Percentiles rank a stretch among this genome's conserved stretches.
These are phyloP conservation scores for Coremacera marginata DNA, from an alignment of 2,888 invertebrate species.

Conservation along the genomic window DNA sequence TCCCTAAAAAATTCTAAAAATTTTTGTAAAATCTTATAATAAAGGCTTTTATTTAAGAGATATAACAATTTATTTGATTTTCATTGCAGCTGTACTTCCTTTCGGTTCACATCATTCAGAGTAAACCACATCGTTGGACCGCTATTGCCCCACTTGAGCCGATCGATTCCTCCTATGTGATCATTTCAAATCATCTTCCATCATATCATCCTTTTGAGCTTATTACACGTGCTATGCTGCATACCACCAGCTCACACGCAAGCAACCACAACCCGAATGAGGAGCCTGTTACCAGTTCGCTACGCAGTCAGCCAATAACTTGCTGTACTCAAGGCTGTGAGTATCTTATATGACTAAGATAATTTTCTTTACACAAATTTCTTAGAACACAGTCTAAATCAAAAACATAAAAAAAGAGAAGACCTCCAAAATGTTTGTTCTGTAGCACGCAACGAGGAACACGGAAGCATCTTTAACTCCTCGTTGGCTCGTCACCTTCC, in stretches of 20 bases:
- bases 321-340: slow-evolving; percentile 69
- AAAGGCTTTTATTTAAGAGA: too few species aligned
- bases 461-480: too few species aligned
- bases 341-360: slow-evolving; percentile 41
- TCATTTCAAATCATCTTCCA: slow-evolving; percentile 63
- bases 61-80: background rate
- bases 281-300: slow-evolving; percentile 63
- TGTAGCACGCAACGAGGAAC: too few species aligned
- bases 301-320: slow-evolving; percentile 63
- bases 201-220: slow-evolving; percentile 64
- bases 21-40: too few species aligned
- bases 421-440: too few species aligned
- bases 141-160: slow-evolving; percentile 61
- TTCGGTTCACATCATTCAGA: slow-evolving; percentile 65
- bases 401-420: too few species aligned
- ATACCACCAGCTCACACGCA: slow-evolving; percentile 58
- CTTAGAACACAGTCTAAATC: too few species aligned
- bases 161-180: slow-evolving; percentile 62
- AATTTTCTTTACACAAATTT: background rate
- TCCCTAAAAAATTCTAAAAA: too few species aligned
- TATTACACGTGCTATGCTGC: slow-evolving; percentile 63
- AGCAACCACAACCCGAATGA: slow-evolving; percentile 55
- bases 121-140: slow-evolving; percentile 66
- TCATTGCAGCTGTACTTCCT: slow-evolving; percentile 61
- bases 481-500: too few species aligned